Base-by-base conservation (phyloP, 2,888 invertebrate species). In the Nemurella pictetii region DNA sequence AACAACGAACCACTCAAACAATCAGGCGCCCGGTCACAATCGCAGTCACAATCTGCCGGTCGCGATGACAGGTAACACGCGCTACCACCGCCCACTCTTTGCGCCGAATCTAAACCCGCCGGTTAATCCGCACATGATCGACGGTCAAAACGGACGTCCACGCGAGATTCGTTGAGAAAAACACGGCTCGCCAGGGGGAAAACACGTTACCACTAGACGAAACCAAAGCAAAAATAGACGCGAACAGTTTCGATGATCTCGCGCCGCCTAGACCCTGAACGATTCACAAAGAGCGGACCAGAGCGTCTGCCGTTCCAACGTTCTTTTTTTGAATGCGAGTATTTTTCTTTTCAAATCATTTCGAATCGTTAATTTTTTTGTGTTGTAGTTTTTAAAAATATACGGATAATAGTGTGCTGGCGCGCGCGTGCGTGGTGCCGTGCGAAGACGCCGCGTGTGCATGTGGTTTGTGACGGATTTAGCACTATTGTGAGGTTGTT, bases 401-500 rank as follows among this genome's bases (percentile, higher is more conserved):
- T 55, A 55, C 26, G 72, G 7, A 81, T 12, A 55, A n/a, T n/a
- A n/a, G 5, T 36, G 35, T 25, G 7, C 4, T 36, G 12, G 82
- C 72, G 26, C 25, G 81, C 32, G 81, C 81, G n/a, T 81, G 55
- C 55, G 28, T 72, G 80, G 4, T 27, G 80, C 26, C 36, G 35
- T 28, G 26, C 80, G 35, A n/a, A n/a, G n/a, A n/a, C n/a, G n/a
- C n/a, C n/a, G 35, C 80, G 80, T 81, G n/a, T 81, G 20, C 80
- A 82, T 82, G 82, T 82, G 82, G 82, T 72, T 81, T 81, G 80
- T 81, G 82, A 82, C 82, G 82, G 82, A 82, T 72, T 72, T 82
- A 82, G 82, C 82, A 55, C 82, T n/a, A 32, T 80, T 32, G 80
- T 55, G 55, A 55, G 12, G 9, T 20, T 7, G 15, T 55, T 55